Base-by-base conservation (phyloP, 2,113 vertebrate genomes). In the Scalopus aquaticus region DNA sequence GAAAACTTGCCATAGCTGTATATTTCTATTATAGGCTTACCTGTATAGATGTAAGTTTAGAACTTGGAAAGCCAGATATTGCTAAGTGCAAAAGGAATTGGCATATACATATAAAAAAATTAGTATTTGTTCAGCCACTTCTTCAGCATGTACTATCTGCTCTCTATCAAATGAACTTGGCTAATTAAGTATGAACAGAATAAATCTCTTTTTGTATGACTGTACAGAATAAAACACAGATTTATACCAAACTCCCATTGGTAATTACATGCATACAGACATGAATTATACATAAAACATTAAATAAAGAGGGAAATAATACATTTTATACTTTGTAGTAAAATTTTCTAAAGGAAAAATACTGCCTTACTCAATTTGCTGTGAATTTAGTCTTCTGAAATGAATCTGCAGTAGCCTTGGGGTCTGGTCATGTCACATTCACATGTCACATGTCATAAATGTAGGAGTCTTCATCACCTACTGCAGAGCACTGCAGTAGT, bases 31-130 rank as follows among this genome's bases (percentile, higher is more conserved):
- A 51, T 39, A 67, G 32, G 44, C 46, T 81, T 93, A 73, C 93
- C 76, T 94, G 3, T 93, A 74, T 94, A 96, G 82, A 44, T 92
- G 46, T 97, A 94, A 93, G 91, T 91, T 96, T 97, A 93, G 89
- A 96, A 72, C 54, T 91, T 93, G 17, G 79, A 93, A 95, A 89
- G 26, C 39, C 56, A 91, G 32, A 19, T 90, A 95, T 96, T 94
- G 30, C 70, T 88, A 93, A 94, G 37, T 87, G 6, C 72, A 79
- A 54, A 94, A 94, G 17, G 79, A 26, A 42, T 72, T 93, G 79
- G 35, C 24, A 81, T 90, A 35, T 35, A 77, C 15, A n/a, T 32
- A 4, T 87, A 64, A 90, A 76, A 87, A 84, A 74, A 84, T 96
- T 67, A 90, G 56, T 96, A 79, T 96, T 93, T 87, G 58, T 58